Evolutionary conservation across 2,797 vertebrate genomes (phyloP), one percentile per base, ranked within the genome.

Genomic region (Hemitrygon akajei): DNA sequence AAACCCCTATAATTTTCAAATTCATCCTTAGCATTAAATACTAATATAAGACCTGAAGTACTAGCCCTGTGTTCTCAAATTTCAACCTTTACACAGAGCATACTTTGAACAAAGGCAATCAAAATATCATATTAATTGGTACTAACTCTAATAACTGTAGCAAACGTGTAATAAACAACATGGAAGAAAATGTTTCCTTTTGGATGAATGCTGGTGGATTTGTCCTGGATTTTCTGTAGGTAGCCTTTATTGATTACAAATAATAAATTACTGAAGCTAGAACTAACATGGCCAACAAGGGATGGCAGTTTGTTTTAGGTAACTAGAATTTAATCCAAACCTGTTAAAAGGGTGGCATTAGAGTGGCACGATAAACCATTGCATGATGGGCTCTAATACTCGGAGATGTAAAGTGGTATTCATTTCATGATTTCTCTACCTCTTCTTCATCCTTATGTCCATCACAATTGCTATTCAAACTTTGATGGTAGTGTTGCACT

Each of bases 31-130:
- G 2, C n/a, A 16, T 66, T 87, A 87, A 87, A 66, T 87, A 87
- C 81, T 3, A 58, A 58, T 58, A 56, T 58, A 84, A 87, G 30
- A 16, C 81, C 25, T 56, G 58, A 87, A 34, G 47, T 63, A 63
- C 56, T 27, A 66, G 58, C 84, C 81, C 25, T 84, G 40, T 14
- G 84, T 87, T 58, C n/a, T 84, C 47, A 30, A 60, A 63, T 63
- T 86, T 63, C 25, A 60, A 10, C 2, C 82, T 87, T 58, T 87
- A 16, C n/a, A 14, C 7, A 27, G 27, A 87, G 12, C 7, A 58
- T 63, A 63, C 58, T 87, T 86, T 87, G 84, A 87, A 87, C 30
- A 14, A 87, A 63, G 12, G 27, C 84, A 60, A 87, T 87, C 84
- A 63, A 87, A 63, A 63, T 18, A 58, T 87, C 47, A n/a, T 87